Evolutionary conservation across 2,888 invertebrate genomes (phyloP).

Genomic region (Lasioglossum malachurum): DNA sequence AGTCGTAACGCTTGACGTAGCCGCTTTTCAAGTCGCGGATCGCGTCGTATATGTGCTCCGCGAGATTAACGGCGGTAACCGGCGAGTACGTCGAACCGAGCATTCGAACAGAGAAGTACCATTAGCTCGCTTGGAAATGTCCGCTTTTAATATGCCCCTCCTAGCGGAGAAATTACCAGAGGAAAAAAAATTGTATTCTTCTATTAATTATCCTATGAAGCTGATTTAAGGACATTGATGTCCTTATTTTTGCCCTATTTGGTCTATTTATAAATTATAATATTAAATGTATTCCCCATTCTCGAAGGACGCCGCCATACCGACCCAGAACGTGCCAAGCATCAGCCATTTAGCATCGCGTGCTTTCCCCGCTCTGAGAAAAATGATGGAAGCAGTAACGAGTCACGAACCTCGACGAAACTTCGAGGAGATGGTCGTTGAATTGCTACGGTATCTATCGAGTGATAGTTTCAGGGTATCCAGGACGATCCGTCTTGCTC

Average conservation of each 20-base stretch:
- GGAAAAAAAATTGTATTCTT: neutral
- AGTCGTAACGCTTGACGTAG: neutral
- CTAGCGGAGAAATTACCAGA: neutral
- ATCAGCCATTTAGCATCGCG: neutral
- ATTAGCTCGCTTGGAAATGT: conserved; percentile 20
- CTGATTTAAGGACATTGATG: too few relatives aligned
- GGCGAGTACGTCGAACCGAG: conserved; percentile 13
- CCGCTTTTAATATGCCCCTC: conserved; percentile 11
- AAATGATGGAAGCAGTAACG: neutral
- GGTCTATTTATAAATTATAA: too few relatives aligned
- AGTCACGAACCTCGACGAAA: conserved; percentile 37
- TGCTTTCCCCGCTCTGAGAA: neutral
- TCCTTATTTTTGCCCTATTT: too few relatives aligned
- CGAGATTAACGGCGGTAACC: conserved; percentile 25
- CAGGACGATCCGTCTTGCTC: conserved; percentile 35
- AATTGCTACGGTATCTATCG: conserved; percentile 32
- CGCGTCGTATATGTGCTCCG: conserved; percentile 19
- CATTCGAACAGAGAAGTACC: conserved; percentile 35
- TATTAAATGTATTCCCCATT: too few relatives aligned
- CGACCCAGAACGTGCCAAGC: neutral
- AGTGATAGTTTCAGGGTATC: conserved; percentile 24
- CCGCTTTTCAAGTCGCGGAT: conserved; percentile 11
- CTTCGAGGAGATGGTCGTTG: conserved; percentile 28
- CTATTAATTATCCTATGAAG: too few relatives aligned
- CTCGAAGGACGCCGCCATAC: neutral